phyloP scores from a whole-genome alignment of 1,140 invertebrate species.

The Ridgeia piscesae region DNA sequence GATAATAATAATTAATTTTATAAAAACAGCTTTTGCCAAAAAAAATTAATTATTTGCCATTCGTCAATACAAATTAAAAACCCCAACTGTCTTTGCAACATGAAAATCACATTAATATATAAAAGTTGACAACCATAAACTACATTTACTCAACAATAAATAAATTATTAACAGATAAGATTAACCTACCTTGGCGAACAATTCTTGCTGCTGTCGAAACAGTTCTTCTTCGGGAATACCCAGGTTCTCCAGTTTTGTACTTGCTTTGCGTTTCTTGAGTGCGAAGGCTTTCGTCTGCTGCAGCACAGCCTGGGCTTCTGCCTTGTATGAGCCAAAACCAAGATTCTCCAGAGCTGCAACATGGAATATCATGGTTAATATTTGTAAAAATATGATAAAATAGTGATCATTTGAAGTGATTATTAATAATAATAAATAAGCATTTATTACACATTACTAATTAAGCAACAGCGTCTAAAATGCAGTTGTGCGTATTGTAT shows the following conservation, averaged over 20 bases:
- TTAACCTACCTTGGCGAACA: conserved; percentile 83
- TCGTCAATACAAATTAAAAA: neutral
- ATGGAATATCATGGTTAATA: conserved; percentile 26
- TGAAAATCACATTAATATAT: neutral
- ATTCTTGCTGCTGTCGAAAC: conserved; percentile 92
- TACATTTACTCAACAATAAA: neutral
- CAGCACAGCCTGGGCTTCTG: conserved; percentile 90
- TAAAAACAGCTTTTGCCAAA: too few species aligned
- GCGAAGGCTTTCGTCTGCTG: conserved; percentile 95
- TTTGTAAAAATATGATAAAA: conserved; percentile 16
- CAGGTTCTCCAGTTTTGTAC: conserved; percentile 90
- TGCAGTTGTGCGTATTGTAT: too few species aligned
- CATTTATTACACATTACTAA: too few species aligned
- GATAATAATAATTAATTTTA: too few species aligned
- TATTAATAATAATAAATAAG: too few species aligned
- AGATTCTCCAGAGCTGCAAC: conserved; percentile 82
- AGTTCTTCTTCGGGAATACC: conserved; percentile 97
- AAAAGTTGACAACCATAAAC: neutral
- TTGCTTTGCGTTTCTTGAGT: conserved; percentile 88
- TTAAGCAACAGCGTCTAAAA: too few species aligned
- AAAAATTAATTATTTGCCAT: too few species aligned
- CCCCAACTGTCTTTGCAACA: neutral
- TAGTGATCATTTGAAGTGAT: neutral
- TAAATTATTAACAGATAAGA: neutral
- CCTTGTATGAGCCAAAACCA: conserved; percentile 89